Evolutionary conservation across 2,888 invertebrate species (phyloP).

Genomic region (Hypselothyrea guttata): DNA sequence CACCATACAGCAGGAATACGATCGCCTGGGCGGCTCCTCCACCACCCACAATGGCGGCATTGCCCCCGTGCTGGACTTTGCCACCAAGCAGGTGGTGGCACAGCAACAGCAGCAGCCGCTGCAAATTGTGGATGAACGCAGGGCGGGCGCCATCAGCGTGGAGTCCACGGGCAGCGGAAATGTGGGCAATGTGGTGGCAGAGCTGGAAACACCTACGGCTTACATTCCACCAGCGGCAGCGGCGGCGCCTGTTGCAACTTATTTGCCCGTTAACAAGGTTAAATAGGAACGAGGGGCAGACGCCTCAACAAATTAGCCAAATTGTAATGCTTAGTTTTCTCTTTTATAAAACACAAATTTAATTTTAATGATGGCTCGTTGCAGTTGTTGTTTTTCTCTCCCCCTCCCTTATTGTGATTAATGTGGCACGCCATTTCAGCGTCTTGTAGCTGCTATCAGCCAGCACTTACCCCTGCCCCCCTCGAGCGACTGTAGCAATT

Average conservation of each 20-base stretch:
- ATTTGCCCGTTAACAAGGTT: constrained; percentile 59
- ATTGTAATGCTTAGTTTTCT: constrained; percentile 55
- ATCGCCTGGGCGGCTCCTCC: constrained; percentile 72
- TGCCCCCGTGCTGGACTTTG: constrained; percentile 75
- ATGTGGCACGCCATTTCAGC: constrained; percentile 50
- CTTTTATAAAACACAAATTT: constrained; percentile 65
- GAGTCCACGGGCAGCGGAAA: constrained; percentile 35
- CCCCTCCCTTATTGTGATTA: constrained; percentile 54
- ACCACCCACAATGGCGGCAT: constrained; percentile 72
- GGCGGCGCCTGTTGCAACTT: constrained; percentile 44
- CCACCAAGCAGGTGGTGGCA: constrained; percentile 41
- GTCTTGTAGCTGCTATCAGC: constrained; percentile 51
- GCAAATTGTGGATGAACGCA: constrained; percentile 54
- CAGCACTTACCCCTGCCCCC: constrained; percentile 28
- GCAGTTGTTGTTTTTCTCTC: constrained; percentile 16
- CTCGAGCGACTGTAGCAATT: constrained; percentile 41
- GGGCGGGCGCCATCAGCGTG: constrained; percentile 27
- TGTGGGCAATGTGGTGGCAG: constrained; percentile 25
- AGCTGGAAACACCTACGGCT: constrained; percentile 44
- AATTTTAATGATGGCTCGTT: constrained; percentile 56
- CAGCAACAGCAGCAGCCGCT: constrained; percentile 28
- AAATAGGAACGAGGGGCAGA: constrained; percentile 23
- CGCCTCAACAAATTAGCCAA: constrained; percentile 57
- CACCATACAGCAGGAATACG: constrained; percentile 79
- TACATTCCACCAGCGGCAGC: constrained; percentile 45